Evolutionary conservation across 1,140 invertebrate species (phyloP), one percentile per base, ranked within the genome.

Genomic region (Drosophila arawakana): DNA sequence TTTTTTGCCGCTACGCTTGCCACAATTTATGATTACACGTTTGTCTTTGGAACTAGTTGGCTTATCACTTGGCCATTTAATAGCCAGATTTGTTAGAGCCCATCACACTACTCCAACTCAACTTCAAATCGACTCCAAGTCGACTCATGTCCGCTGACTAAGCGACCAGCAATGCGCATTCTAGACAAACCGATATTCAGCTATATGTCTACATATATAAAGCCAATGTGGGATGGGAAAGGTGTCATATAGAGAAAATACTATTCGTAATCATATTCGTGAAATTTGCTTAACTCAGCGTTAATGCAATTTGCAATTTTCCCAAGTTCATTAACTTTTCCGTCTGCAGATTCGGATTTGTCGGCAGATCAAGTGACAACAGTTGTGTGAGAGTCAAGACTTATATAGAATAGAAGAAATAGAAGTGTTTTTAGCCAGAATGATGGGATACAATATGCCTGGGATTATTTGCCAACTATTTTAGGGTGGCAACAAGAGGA

Each of bases 241-340:
- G 67, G 66, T 83, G 72, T 82, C 67, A 52, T 54, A 57, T 76
- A 39, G 7, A 30, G 3, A 30, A 6, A 30, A 30, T 39, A 39
- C 9, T 8, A 39, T 8, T 39, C 7, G 37, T 39, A 39, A 8
- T 8, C 7, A 10, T 39, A 43, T 7, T n/a, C 41, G 41, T 10
- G 62, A 62, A 54, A 50, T 44, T 43, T 11, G 43, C 47, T 68
- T 34, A 47, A 50, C 52, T 88, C 83, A 82, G 83, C 82, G 46
- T 34, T 18, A 41, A 13, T 50, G 9, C 41, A 43, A 21, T 34
- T 55, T 37, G 44, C 57, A 7, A 3, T 15, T 5, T 47, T 57
- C 21, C 63, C 67, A 83, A 77, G 82, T 86, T 86, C 82, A 82
- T 88, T 86, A 86, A 73, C 82, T 88, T 85, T 13, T 70, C 35